Base-by-base conservation (phyloP, 2,797 vertebrate genomes). In the Falco columbarius region DNA sequence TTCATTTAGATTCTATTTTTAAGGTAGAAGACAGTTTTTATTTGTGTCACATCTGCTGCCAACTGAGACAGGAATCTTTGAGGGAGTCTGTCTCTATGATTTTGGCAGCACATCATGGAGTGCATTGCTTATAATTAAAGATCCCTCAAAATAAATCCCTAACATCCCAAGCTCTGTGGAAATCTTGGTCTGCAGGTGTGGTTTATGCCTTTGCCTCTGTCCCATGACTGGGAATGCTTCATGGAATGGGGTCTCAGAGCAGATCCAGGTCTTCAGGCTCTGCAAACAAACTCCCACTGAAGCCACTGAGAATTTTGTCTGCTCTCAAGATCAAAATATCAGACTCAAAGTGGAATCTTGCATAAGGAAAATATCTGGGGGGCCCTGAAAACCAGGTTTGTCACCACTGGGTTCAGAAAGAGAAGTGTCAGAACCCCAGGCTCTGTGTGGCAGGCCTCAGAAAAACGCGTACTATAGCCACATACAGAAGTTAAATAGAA, bases 401-500 rank as follows among this genome's bases (percentile, higher is more conserved):
- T 91, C 76, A 61, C 81, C 30, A 30, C 74, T 85, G 67, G 13
- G 29, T 94, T 94, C 42, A 89, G 70, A 86, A 73, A 49, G 42
- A 90, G 70, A 75, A 73, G 40, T 65, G 34, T 76, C 68, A 92
- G 77, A 85, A 74, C n/a, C 4, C 55, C 8, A 7, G 73, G 54
- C 46, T 88, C 32, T 71, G 34, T 70, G 72, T 81, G 86, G 42
- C 44, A 74, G 66, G 24, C 47, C 47, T 81, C 2, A 2, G 56
- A 89, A 90, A 73, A 84, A 81, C 12, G 26, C 74, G 55, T 76
- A 23, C 29, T 19, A 12, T 27, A 54, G 67, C 82, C 74, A 59
- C 66, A 67, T 54, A 52, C 22, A 86, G 88, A 84, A 93, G 47
- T 94, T 96, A 90, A 96, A 85, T 49, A 77, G 77, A 86, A 92